A percentile compares a stretch with the other conserved stretches of the same genome.
Conservation (phyloP, 2,113 vertebrate genomes). For the Micromys minutus region DNA sequence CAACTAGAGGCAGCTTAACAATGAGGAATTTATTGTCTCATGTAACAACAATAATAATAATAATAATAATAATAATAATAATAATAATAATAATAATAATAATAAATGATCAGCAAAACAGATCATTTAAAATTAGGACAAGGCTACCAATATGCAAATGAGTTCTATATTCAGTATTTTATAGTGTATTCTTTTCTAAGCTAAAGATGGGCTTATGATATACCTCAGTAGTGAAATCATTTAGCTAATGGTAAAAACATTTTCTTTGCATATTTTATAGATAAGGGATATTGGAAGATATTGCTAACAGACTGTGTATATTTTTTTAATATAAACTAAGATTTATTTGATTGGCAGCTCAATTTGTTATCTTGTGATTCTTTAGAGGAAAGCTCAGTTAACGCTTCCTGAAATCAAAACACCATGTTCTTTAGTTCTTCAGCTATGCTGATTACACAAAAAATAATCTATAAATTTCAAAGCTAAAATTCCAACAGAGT, state of each 20-base stretch:
- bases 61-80: neutral
- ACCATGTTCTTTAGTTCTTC: neutral
- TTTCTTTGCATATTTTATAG: neutral
- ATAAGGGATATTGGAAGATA: neutral
- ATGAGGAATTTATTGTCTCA: neutral
- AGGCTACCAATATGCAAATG: neutral
- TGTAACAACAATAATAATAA: neutral
- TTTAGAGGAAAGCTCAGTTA: neutral
- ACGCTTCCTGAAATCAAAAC: neutral
- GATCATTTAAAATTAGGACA: neutral
- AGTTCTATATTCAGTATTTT: neutral
- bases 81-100: too few species aligned
- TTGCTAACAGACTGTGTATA: neutral
- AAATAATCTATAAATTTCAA: neutral
- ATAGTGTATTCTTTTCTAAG: neutral
- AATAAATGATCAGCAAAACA: neutral
- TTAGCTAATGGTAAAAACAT: neutral
- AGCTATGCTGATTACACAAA: neutral
- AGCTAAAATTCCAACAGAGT: neutral
- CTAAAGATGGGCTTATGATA: neutral
- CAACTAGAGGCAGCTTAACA: neutral
- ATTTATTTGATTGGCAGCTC: neutral
- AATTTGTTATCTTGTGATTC: neutral
- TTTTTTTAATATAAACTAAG: neutral
- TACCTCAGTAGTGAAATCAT: neutral